Evolutionary conservation across 2,888 invertebrate species (phyloP), one percentile per base, ranked within the genome.

Genomic region (Gonocerus acuteangulatus): DNA sequence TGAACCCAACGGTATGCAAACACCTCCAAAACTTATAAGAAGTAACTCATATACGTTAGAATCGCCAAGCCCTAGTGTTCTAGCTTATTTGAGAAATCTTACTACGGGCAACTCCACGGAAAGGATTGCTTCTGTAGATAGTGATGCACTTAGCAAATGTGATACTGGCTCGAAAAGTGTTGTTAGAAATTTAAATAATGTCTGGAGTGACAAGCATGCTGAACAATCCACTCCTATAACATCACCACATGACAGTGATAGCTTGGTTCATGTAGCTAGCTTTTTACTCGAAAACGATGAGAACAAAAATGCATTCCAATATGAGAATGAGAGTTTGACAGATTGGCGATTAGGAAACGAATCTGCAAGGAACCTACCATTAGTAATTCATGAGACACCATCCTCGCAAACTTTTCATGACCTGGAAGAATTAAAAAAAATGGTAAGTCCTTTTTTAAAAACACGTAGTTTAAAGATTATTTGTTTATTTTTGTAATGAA

Each of bases 31-130:
- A 18, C 52, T 62, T 13, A 63, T 68, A 36, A 66, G 70, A 18
- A 66, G 68, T 19, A 68, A 68, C 57, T 70, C 70, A 9, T 70
- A 69, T 60, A 69, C 69, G 21, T 60, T 70, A 16, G 69, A 68
- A 6, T 67, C 66, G 21, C 70, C 69, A 3, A 70, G 70, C 62
- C 69, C 69, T 15, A 59, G 65, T 27, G 62, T 70, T 47, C 54
- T 69, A 6, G 65, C 63, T 34, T 68, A 67, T 48, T 48, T 66
- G 7, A 49, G 63, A 61, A 47, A 42, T 23, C 18, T 57, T 19
- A 18, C 57, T 32, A 11, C 21, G n/a, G 45, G 21, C 21, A 57
- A 15, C 18, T 7, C 45, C 1, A 19, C 2, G 18, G 45, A 27
- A 18, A 57, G 45, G 45, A 27, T 23, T 57, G 32, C 23, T 16